Evolutionary conservation across 2,888 invertebrate genomes (phyloP).

Genomic region (Tinea pellionella): DNA sequence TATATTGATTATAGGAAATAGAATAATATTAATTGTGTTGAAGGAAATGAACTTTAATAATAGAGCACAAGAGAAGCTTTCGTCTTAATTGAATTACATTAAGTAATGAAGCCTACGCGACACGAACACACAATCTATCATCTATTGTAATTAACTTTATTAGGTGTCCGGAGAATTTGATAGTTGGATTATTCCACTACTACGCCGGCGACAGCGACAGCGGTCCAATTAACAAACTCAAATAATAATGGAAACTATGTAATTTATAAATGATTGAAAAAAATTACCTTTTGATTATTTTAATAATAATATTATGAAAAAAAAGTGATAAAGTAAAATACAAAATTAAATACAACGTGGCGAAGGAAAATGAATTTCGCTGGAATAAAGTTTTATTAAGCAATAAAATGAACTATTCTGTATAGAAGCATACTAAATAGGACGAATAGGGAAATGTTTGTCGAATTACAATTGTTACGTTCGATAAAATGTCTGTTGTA

Average conservation of each 20-base stretch:
- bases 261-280: too few relatives aligned
- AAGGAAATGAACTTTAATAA: too few relatives aligned
- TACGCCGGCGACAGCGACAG: too few relatives aligned
- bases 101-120: background rate
- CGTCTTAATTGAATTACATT: background rate
- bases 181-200: background rate
- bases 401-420: background rate
- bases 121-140: background rate
- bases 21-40: background rate
- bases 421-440: background rate
- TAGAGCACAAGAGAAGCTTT: background rate
- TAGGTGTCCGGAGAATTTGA: background rate
- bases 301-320: too few relatives aligned
- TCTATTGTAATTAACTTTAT: background rate
- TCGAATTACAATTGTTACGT: constrained; percentile 19
- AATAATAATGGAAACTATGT: too few relatives aligned
- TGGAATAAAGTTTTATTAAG: background rate
- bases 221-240: too few relatives aligned
- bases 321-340: too few relatives aligned
- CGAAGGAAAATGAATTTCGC: background rate
- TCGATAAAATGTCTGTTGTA: constrained; percentile 44
- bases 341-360: too few relatives aligned
- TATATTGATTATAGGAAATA: background rate
- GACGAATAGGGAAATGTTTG: background rate
- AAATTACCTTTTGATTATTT: too few relatives aligned